These are phyloP conservation scores for Agapetus fuscipes DNA, from an alignment of 2,888 invertebrate genomes.

Conservation along the genomic window DNA sequence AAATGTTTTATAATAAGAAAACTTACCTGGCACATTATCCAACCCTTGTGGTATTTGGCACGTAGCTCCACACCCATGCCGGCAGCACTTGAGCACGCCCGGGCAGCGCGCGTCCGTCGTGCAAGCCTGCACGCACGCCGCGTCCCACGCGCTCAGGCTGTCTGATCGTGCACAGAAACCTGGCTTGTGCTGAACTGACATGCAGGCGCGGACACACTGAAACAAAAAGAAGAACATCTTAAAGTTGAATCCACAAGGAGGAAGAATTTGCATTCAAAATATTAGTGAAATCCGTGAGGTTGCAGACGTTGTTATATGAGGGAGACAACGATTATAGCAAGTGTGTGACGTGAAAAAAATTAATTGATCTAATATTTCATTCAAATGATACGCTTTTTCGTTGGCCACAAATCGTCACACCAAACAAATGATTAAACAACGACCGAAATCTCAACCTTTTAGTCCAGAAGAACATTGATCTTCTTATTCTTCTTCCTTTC, in stretches of 20 bases:
- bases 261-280: neutral
- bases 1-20: too few relatives aligned
- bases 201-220: constrained; percentile 52
- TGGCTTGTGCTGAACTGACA: constrained; percentile 31
- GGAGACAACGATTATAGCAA: too few relatives aligned
- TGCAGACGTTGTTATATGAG: too few relatives aligned
- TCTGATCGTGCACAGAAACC: constrained; percentile 33
- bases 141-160: constrained; percentile 42
- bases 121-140: constrained; percentile 52
- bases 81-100: constrained; percentile 59
- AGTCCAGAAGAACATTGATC: too few relatives aligned
- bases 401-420: too few relatives aligned
- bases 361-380: too few relatives aligned
- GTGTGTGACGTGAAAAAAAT: too few relatives aligned
- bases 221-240: constrained; percentile 22
- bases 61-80: constrained; percentile 55
- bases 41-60: constrained; percentile 57
- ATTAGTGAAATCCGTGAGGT: neutral
- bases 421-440: too few relatives aligned
- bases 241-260: neutral
- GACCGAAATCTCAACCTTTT: too few relatives aligned
- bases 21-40: constrained; percentile 46
- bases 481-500: too few relatives aligned
- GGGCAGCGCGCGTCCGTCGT: constrained; percentile 58
- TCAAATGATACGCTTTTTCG: too few relatives aligned